Base-by-base conservation (phyloP, 2,888 invertebrate species). In the Metopia argyrocephala region DNA sequence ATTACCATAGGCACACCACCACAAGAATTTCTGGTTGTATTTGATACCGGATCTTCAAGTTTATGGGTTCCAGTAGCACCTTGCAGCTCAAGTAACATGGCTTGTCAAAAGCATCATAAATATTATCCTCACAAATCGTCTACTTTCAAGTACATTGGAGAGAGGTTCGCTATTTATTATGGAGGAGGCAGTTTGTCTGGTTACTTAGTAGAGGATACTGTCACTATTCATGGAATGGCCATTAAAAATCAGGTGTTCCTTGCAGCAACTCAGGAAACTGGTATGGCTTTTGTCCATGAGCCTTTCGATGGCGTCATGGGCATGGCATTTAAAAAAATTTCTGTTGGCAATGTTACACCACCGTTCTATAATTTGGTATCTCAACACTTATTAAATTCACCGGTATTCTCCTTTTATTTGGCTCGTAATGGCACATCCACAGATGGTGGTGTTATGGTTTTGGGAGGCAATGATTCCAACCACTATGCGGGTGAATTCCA, bases 251-350 rank as follows among this genome's bases (percentile, higher is more conserved):
- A 98, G 92, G 96, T 96, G 18, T 99, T 99, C 91, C 98, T 96
- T 9, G 98, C 98, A 92, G 98, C 98, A 4, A 90, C 95, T 81
- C 94, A 94, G 85, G 97, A 99, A 92, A 98, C 98, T 3, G 98
- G 98, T 78, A 91, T 94, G 59, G 94, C 96, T 48, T 99, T 99
- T 91, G 96, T 98, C 28, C 97, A 97, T 66, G 98, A 97, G 82
- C 97, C 97, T 91, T 99, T 99, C 91, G 99, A 99, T 91, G 98
- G 98, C 83, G 98, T 99, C 87, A 92, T 99, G 82, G 98, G 98
- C 84, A 94, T 98, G 94, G 98, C 93, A 2, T 98, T 96, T 91
- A 92, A 92, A 84, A 93, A 93, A 48, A 97, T 99, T 87, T 93
- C 98, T 0, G 97, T 97, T 82, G 97, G 97, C 91, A 93, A 94